phyloP scores from a whole-genome alignment of 2,113 vertebrate species.

The Gadus macrocephalus region DNA sequence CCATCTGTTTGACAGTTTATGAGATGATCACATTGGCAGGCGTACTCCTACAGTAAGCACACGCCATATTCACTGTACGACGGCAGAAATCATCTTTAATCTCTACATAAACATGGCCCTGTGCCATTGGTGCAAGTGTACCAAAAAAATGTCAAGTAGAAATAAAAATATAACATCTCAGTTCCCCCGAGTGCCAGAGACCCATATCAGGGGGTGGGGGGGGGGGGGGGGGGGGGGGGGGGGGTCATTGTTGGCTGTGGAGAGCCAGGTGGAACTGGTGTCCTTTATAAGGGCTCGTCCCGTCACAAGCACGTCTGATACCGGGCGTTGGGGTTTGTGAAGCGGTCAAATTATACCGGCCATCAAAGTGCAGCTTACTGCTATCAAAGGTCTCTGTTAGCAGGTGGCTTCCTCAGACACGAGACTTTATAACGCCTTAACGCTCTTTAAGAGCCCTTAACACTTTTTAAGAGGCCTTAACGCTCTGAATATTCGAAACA shows the following conservation, averaged over 20 bases:
- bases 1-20: conserved; percentile 5
- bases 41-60: conserved; percentile 2
- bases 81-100: background rate
- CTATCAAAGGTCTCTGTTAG: background rate
- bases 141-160: conserved; percentile 1
- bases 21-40: conserved; percentile 19
- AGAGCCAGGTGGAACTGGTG: background rate
- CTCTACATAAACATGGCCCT: conserved; percentile 3
- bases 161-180: conserved; percentile 29
- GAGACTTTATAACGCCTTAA: too few relatives aligned
- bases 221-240: background rate
- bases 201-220: background rate
- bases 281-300: conserved; percentile 6
- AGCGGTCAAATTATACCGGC: conserved; percentile 10
- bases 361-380: conserved; percentile 11
- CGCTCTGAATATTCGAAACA: too few relatives aligned
- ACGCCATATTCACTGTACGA: background rate
- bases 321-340: conserved; percentile 5
- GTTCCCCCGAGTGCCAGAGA: conserved; percentile 29
- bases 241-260: background rate
- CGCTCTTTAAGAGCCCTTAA: background rate
- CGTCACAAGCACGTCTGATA: conserved; percentile 9
- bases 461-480: too few relatives aligned
- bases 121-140: conserved; percentile 7
- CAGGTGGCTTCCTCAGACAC: background rate